Evolutionary conservation across 2,797 vertebrate species (phyloP), one percentile per base, ranked within the genome.

Genomic region (Sparidentex hasta): DNA sequence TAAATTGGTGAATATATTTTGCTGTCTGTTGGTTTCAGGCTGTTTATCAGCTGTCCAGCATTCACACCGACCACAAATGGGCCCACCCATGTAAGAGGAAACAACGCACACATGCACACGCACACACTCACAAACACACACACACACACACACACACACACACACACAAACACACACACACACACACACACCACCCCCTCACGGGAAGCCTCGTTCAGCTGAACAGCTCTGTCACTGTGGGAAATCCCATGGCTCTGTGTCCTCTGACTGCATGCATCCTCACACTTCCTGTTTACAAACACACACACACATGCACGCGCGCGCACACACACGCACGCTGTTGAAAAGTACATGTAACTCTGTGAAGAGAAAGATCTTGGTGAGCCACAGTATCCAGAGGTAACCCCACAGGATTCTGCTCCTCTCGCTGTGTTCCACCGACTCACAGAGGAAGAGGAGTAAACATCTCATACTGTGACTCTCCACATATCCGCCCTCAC

Each of bases 221-320:
- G 83, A 85, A 82, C 64, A 5, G 50, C 29, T 76, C 74, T 87
- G 84, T 84, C 86, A 66, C 79, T 84, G 86, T 83, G 88, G 92
- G 92, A 92, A 92, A 92, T 87, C 92, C 87, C 88, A 81, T 48
- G 62, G 86, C 80, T 84, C 76, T 68, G 76, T 83, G 84, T 87
- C 89, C 78, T 81, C 83, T 75, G 62, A 85, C 82, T 85, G 82
- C 78, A 78, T 48, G 83, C 86, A 87, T 93, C 84, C 85, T 74
- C 84, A 86, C 78, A 86, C 88, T 94, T 94, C 94, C 94, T 94
- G 94, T 94, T 94, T 93, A 93, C 82, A 88, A 80, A 88, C 77
- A 66, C 80, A 71, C 65, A 41, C 57, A 85, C 43, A 65, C 80
- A 65, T 44, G 73, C 63, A 73, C 20, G 23, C 63, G 78, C 13